phyloP scores from a whole-genome alignment of 1,140 invertebrate species.

The Conus ventricosus region DNA sequence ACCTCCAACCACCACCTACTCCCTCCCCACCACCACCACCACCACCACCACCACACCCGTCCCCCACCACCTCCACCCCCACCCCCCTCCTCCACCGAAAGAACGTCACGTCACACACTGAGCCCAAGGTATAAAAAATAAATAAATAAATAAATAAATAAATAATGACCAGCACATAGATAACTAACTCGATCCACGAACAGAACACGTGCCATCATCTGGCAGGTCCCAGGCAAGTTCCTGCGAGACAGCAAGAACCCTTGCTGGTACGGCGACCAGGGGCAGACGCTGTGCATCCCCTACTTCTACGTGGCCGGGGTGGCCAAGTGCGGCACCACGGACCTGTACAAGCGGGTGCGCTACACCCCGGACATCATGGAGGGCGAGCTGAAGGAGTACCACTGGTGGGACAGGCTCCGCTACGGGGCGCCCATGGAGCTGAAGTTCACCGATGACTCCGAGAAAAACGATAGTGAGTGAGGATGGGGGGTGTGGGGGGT shows the following conservation, averaged over 20 bases:
- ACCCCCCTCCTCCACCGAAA: not conserved
- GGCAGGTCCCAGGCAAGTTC: conserved; percentile 30
- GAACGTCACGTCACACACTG: not conserved
- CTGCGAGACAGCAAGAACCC: conserved; percentile 54
- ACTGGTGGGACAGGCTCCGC: conserved; percentile 42
- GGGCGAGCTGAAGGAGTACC: conserved; percentile 48
- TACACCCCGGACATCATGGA: conserved; percentile 54
- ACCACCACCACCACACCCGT: not conserved
- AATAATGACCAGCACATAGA: too few species aligned
- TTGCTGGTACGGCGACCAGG: conserved; percentile 52
- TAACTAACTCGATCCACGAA: too few species aligned
- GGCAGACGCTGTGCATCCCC: conserved; percentile 52
- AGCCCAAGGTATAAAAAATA: not conserved
- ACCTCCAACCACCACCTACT: too few species aligned
- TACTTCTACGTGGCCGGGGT: conserved; percentile 62
- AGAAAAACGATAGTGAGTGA: conserved; percentile 12
- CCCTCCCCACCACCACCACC: too few species aligned
- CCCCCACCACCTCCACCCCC: not conserved
- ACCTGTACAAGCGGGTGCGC: conserved; percentile 53
- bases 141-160: not conserved
- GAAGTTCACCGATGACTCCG: not conserved
- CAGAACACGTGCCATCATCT: not conserved
- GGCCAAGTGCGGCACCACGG: conserved; percentile 62
- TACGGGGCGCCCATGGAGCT: conserved; percentile 17
- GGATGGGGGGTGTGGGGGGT: not conserved